Percentiles rank a stretch among this genome's conserved stretches.
These are phyloP conservation scores for Semnopithecus entellus DNA, from an alignment of 2,113 vertebrate genomes.

Conservation along the genomic window DNA sequence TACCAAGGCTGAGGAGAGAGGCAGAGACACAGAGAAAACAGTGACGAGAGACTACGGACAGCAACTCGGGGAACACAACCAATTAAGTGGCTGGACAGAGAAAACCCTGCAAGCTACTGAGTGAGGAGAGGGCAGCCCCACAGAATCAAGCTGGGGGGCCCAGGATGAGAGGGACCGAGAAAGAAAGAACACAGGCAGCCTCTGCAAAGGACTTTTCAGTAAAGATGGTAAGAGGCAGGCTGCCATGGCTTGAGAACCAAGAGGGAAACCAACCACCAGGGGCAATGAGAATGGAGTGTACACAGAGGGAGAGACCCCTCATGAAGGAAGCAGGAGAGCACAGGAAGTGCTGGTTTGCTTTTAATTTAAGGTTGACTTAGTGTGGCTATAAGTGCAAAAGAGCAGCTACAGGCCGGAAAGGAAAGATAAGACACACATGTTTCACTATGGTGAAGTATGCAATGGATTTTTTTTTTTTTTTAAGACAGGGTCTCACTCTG, in stretches of 20 bases:
- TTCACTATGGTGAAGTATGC: neutral
- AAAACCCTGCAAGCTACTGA: neutral
- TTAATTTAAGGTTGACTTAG: neutral
- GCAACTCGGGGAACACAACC: neutral
- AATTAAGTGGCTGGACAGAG: neutral
- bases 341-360: neutral
- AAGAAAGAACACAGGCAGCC: neutral
- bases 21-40: neutral
- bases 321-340: neutral
- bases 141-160: neutral
- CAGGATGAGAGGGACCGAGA: neutral
- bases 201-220: neutral
- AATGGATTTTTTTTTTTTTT: neutral
- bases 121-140: neutral
- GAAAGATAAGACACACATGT: neutral
- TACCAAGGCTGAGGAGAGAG: neutral
- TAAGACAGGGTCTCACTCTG: too few relatives aligned
- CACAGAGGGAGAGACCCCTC: neutral
- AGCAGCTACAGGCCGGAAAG: neutral
- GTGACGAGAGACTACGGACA: neutral
- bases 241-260: neutral
- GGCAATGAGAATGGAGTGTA: neutral
- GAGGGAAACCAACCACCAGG: too few relatives aligned
- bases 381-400: neutral
- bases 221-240: neutral